A percentile compares a stretch with the other conserved stretches of the same genome.
Conservation (phyloP, 1,140 invertebrate species). For the Magallana gigas region DNA sequence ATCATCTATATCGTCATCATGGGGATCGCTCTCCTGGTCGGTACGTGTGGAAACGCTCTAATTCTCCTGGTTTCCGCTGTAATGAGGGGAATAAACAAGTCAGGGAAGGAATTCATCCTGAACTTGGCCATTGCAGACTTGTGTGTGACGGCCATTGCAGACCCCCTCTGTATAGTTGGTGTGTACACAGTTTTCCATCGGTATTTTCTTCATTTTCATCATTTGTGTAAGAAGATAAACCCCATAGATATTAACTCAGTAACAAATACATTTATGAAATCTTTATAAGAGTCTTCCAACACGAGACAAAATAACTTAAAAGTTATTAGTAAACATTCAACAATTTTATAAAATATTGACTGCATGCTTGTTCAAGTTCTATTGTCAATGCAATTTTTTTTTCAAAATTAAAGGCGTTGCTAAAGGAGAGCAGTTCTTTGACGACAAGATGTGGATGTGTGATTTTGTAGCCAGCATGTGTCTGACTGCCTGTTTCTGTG, state of each 20-base stretch:
- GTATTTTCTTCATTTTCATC: neutral
- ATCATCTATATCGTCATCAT: constrained; percentile 65
- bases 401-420: constrained; percentile 67
- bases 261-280: too few relatives aligned
- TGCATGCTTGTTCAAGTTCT: too few relatives aligned
- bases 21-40: constrained; percentile 59
- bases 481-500: constrained; percentile 75
- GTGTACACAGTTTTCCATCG: constrained; percentile 37
- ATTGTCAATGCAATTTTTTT: neutral
- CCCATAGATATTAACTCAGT: too few relatives aligned
- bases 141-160: constrained; percentile 71
- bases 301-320: too few relatives aligned
- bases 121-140: constrained; percentile 76
- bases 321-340: too few relatives aligned
- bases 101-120: constrained; percentile 73
- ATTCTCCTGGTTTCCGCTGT: constrained; percentile 61
- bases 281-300: too few relatives aligned
- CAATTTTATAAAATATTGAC: too few relatives aligned
- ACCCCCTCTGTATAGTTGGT: constrained; percentile 77
- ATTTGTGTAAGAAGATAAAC: neutral
- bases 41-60: constrained; percentile 67
- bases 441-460: constrained; percentile 68
- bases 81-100: constrained; percentile 62
- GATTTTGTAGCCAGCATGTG: constrained; percentile 72
- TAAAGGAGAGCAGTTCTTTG: constrained; percentile 73